These are phyloP conservation scores for Plodia interpunctella DNA, from an alignment of 1,140 invertebrate species.

Conservation along the genomic window DNA sequence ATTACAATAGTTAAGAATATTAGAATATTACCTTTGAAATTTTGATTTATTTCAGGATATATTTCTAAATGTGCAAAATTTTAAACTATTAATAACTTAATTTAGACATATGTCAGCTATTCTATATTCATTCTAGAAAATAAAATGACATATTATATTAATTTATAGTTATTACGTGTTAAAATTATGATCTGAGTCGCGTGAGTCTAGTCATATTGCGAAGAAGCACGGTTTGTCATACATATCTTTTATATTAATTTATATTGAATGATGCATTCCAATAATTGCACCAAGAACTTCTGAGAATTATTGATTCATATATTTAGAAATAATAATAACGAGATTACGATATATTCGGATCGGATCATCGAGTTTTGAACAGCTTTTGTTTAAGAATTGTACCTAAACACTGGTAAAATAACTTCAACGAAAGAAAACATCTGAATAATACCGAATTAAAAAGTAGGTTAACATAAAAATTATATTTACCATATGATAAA, in stretches of 20 bases:
- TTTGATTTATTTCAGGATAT: neutral
- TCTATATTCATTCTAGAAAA: neutral
- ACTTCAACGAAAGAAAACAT: too few species aligned
- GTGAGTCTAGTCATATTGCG: constrained; percentile 38
- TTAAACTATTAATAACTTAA: neutral
- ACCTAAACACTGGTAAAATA: too few species aligned
- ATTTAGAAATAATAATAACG: neutral
- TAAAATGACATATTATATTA: neutral
- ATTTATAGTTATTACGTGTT: too few species aligned
- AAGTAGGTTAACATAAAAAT: neutral
- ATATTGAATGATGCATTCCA: constrained; percentile 65
- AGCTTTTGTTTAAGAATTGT: too few species aligned
- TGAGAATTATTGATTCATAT: neutral
- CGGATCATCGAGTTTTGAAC: too few species aligned
- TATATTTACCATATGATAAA: neutral
- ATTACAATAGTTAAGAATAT: too few species aligned
- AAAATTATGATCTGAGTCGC: neutral
- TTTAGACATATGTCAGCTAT: neutral
- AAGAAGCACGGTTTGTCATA: constrained; percentile 36
- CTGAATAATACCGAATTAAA: too few species aligned
- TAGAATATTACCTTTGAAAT: neutral
- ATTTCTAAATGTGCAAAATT: neutral
- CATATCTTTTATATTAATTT: constrained; percentile 50
- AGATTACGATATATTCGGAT: neutral
- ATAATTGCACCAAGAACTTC: constrained; percentile 18